Evolutionary conservation across 2,113 vertebrate species (phyloP).

Genomic region (Cygnus atratus): DNA sequence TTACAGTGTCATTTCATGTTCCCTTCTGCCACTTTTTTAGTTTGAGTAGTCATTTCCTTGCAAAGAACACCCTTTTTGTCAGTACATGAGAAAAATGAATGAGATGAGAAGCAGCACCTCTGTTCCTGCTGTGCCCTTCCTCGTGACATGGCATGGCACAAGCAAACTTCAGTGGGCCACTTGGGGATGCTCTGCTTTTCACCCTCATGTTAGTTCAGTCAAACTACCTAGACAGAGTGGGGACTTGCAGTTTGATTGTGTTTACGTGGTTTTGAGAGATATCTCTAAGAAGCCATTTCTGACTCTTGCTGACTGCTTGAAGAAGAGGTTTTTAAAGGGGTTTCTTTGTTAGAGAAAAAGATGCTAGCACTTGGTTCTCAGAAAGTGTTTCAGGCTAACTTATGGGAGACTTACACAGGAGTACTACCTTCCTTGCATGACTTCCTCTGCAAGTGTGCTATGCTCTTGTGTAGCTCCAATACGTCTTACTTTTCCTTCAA

Average conservation of each 20-base stretch:
- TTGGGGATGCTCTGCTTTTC: neutral
- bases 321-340: neutral
- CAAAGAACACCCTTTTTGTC: neutral
- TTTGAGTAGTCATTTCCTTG: neutral
- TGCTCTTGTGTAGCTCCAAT: neutral
- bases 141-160: accelerated
- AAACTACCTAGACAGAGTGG: accelerated
- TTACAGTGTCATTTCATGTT: neutral
- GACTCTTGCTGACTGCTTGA: neutral
- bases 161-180: neutral
- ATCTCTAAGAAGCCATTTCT: neutral
- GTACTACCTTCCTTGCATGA: neutral
- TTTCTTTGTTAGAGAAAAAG: neutral
- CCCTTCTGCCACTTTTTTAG: neutral
- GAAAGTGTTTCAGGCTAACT: accelerated
- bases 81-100: neutral
- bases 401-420: accelerated
- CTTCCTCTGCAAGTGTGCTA: neutral
- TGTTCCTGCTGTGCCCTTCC: neutral
- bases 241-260: neutral
- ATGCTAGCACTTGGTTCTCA: neutral
- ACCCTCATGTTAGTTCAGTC: neutral
- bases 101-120: neutral
- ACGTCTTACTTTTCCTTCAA: neutral
- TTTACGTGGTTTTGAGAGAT: accelerated